phyloP scores from a whole-genome alignment of 2,888 invertebrate species.

The Seira ritae region DNA sequence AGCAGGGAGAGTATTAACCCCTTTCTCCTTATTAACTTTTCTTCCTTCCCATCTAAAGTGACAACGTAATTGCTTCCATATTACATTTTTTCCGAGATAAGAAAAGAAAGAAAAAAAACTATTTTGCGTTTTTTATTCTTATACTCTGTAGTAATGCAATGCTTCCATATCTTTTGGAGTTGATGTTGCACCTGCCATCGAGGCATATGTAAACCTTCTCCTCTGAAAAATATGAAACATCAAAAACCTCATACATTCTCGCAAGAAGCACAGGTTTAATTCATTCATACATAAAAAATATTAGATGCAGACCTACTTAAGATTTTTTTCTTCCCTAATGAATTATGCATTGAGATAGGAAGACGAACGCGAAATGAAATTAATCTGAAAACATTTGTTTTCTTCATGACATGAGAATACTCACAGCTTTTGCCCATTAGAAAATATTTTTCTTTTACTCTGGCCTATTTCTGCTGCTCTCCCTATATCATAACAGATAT shows the following conservation, averaged over 20 bases:
- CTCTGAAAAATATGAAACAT: neutral
- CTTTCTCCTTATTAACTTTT: neutral
- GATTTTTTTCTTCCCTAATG: slow-evolving; percentile 36
- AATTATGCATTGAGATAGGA: slow-evolving; percentile 45
- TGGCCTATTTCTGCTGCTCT: too few species aligned
- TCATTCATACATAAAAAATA: slow-evolving; percentile 21
- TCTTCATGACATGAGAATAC: too few species aligned
- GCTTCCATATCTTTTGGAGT: too few species aligned
- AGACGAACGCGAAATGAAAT: slow-evolving; percentile 49
- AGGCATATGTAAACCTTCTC: neutral
- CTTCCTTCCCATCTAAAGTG: neutral
- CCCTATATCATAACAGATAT: too few species aligned
- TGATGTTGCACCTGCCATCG: neutral
- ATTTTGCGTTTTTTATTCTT: too few species aligned
- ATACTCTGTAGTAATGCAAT: too few species aligned
- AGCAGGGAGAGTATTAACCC: neutral
- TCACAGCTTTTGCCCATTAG: too few species aligned
- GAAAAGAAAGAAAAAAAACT: neutral
- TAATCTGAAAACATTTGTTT: slow-evolving; percentile 46
- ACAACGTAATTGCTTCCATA: neutral
- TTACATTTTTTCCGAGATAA: too few species aligned
- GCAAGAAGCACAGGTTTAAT: slow-evolving; percentile 11
- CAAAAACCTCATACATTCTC: too few species aligned
- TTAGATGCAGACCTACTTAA: neutral
- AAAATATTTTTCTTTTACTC: neutral